Base-by-base conservation (phyloP, 2,888 invertebrate genomes). In the Taphrorychus bicolor region DNA sequence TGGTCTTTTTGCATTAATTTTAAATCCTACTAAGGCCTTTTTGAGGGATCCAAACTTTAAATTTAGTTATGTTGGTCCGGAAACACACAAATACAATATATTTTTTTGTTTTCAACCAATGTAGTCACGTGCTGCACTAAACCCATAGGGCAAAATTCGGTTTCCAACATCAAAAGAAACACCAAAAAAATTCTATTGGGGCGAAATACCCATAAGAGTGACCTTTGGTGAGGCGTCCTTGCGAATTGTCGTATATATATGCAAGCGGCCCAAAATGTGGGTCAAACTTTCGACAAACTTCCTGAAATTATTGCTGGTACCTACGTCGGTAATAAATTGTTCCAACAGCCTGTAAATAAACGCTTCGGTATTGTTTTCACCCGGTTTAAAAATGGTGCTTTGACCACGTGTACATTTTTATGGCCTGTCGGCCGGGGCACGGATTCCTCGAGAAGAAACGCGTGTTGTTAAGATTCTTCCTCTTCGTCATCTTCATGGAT, bases 241-340 rank as follows among this genome's bases (percentile, higher is more conserved):
- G 59, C 24, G 23, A 32, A 52, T 48, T 48, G 17, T 14, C 51
- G 51, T 14, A 32, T 11, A n/a, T n/a, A n/a, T 32, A 7, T 7
- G 32, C 32, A 7, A 18, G 23, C 19, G 52, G 24, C 16, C 18
- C 14, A 17, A 48, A 56, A 64, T 40, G 64, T 64, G 58, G 64
- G 64, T 41, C 64, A 57, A 5, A 63, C 57, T 58, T 64, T 51
- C 56, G 57, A 48, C 58, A 57, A 45, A 58, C 64, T 58, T 64
- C 64, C 64, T 58, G 49, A 57, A 64, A 51, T 32, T 23, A 40
- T 52, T 24, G 14, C 40, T 17, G 24, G n/a, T n/a, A n/a, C n/a
- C 16, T 23, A 48, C 45, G 16, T 17, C 23, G 54, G 41, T 57
- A 58, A 64, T 58, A 64, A 64, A 58, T 64, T 24, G 51, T 41